Percentiles rank a stretch among this genome's conserved stretches.
Conservation (phyloP, 2,888 invertebrate species). For the Watsonalla cultraria region DNA sequence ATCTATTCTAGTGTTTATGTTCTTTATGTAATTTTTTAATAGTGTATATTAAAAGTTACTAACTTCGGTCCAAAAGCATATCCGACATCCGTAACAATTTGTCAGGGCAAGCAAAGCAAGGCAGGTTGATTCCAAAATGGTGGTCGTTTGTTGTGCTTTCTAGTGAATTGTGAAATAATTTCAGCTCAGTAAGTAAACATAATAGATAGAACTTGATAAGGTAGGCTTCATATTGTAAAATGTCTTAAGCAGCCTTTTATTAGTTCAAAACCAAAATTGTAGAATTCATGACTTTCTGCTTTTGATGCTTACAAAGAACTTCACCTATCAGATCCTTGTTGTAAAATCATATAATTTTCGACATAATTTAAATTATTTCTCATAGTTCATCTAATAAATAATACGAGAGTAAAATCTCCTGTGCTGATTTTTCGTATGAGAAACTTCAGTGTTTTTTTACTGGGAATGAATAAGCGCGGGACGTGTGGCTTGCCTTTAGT, state of each 20-base stretch:
- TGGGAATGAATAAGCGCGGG: conserved; percentile 64
- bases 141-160: conserved; percentile 78
- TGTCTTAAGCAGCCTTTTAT: not conserved
- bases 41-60: conserved; percentile 2
- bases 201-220: conserved; percentile 2
- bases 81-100: conserved; percentile 57
- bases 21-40: not conserved
- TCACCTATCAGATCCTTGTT: conserved; percentile 19
- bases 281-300: conserved; percentile 17
- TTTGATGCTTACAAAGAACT: conserved; percentile 46
- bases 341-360: conserved; percentile 5
- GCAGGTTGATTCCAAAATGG: conserved; percentile 74
- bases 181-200: conserved; percentile 33
- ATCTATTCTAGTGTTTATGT: not conserved
- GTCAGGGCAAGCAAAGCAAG: conserved; percentile 18
- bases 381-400: not conserved
- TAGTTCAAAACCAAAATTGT: not conserved
- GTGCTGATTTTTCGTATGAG: not conserved
- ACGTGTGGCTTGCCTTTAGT: conserved; percentile 45
- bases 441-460: not conserved
- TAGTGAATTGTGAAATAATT: conserved; percentile 49
- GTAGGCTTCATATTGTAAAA: not conserved
- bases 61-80: conserved; percentile 29
- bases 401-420: not conserved
- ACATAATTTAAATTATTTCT: not conserved